A percentile compares a stretch with the other conserved stretches of the same genome.
Evolutionary conservation across 2,888 invertebrate genomes (phyloP).

Genomic region (Hofmannophila pseudospretella): DNA sequence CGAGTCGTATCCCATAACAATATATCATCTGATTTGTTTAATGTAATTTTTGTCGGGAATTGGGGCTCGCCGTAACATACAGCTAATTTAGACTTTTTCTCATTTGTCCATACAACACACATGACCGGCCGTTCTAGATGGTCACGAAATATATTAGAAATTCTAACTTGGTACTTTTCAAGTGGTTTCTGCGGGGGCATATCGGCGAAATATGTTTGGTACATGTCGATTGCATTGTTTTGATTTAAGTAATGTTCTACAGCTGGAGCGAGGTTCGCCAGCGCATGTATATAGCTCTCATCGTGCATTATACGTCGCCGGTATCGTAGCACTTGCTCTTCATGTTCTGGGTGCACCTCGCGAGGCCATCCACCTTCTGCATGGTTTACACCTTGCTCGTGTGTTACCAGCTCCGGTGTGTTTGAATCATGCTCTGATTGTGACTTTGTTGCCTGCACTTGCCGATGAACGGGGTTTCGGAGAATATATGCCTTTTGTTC

Average conservation of each 20-base stretch:
- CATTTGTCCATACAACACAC: conserved; percentile 85
- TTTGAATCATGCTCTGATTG: conserved; percentile 77
- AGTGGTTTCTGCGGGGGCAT: conserved; percentile 68
- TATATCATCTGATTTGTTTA: conserved; percentile 27
- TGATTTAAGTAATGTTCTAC: conserved; percentile 84
- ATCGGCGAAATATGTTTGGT: conserved; percentile 84
- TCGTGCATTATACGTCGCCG: conserved; percentile 89
- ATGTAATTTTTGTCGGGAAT: conserved; percentile 16
- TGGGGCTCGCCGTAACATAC: conserved; percentile 73
- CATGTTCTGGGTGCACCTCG: conserved; percentile 80
- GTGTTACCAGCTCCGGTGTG: conserved; percentile 77
- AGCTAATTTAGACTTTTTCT: conserved; percentile 79
- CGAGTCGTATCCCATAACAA: conserved; percentile 82
- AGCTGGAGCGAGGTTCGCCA: conserved; percentile 73
- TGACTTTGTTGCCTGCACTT: conserved; percentile 62
- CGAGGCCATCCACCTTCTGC: conserved; percentile 92
- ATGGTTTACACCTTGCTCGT: conserved; percentile 82
- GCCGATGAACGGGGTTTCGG: conserved; percentile 70
- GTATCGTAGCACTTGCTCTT: conserved; percentile 84
- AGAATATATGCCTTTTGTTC: conserved; percentile 63
- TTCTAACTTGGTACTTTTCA: conserved; percentile 76
- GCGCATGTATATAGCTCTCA: conserved; percentile 82
- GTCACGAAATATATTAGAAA: conserved; percentile 84
- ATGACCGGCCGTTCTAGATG: conserved; percentile 67
- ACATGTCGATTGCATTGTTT: conserved; percentile 89